Evolutionary conservation across 2,797 vertebrate genomes (phyloP), one percentile per base, ranked within the genome.

Genomic region (Novumbra hubbsi): DNA sequence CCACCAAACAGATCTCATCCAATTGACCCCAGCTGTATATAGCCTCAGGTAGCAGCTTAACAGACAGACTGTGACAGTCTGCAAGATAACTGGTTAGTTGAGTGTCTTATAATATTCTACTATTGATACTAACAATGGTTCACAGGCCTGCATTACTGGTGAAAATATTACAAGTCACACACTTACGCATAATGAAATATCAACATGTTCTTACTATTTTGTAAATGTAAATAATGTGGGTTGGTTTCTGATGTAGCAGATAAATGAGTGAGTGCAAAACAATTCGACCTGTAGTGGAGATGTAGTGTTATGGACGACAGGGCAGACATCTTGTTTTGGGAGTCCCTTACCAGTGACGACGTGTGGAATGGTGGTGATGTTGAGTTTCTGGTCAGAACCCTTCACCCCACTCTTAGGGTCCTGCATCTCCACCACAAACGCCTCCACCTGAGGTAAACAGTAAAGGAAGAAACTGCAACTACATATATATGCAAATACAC

Each of bases 381-480:
- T 92, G 76, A 97, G 92, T 15, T 92, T 95, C 92, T 99, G 98
- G 0, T 90, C 93, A 3, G 96, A 93, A 0, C 85, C 93, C 77
- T 94, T 95, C 60, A 98, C 84, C 4, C 97, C 96, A 0, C 75
- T 88, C 38, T 94, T 94, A 0, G 92, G 86, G 77, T 93, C 93
- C 89, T 99, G 97, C 96, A 98, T 99, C 85, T 97, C 95, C 86
- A 97, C 92, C 83, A 98, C 82, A 0, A 95, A 83, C 0, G 83
- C 79, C 83, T 98, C 96, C 0, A 98, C 82, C 98, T 98, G 12
- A 45, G 78, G 32, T 15, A 14, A 76, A 16, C 21, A 15, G 63
- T 4, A 73, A 8, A 6, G 11, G 30, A 16, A 34, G 6, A n/a
- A 45, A 45, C 41, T 12, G 41, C 14, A 12, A 45, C 41, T 12